Evolutionary conservation across 2,797 vertebrate genomes (phyloP), one percentile per base, ranked within the genome.

Genomic region (Helarctos malayanus): DNA sequence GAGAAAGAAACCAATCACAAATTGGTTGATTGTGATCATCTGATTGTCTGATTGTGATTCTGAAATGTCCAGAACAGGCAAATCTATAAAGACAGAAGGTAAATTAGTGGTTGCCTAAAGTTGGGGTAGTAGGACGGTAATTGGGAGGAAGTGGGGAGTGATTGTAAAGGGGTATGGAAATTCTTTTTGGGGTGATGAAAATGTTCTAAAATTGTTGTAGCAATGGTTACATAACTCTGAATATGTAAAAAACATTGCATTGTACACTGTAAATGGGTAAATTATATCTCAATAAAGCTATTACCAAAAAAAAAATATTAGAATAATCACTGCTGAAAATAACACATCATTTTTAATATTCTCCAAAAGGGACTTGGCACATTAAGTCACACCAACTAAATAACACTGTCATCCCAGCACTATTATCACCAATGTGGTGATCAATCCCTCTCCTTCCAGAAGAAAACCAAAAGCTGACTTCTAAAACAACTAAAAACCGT

Each of bases 401-500:
- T 47, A 73, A 45, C 52, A 78, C 25, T 52, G 41, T 84, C 49
- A 59, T 71, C 61, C 25, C 27, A 68, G 52, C 12, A 68, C 3
- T 49, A 65, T 32, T 68, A 68, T 38, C 14, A 80, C 8, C 47
- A 61, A n/a, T 32, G 73, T 61, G 45, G 5, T 54, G 56, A 95
- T 4, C 5, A 38, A 71, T 35, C 12, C 6, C 6, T 65, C 56
- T 84, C 4, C 35, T 91, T 79, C 61, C 32, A 95, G 59, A 16
- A 93, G 56, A 38, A 83, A 59, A n/a, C 2, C n/a, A 56, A 80
- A 96, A 65, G 7, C 88, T 75, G 47, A 83, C 2, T 56, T 88
- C 92, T 41, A 57, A n/a, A 96, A 88, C 7, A 95, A 41, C 25
- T 92, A 69, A 78, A 85, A 87, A 2, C 41, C 57, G 12, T 63